Evolutionary conservation across 2,888 invertebrate genomes (phyloP).

Genomic region (Sipunculus nudus): DNA sequence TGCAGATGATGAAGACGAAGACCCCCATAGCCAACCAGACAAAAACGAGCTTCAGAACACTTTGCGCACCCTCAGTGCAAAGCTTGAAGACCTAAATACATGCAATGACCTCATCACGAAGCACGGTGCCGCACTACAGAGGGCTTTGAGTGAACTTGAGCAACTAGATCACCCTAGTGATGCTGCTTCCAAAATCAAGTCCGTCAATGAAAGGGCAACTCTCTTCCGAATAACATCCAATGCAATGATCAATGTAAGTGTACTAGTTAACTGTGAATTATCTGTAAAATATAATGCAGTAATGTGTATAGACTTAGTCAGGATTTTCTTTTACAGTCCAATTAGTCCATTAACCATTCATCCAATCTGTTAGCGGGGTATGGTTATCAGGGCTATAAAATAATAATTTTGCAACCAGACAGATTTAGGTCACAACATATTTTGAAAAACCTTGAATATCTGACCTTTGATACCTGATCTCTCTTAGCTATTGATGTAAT

Average conservation of each 20-base stretch:
- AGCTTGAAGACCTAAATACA: constrained; percentile 89
- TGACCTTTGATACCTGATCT: too few species aligned
- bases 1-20: constrained; percentile 77
- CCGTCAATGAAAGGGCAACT: constrained; percentile 91
- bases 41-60: constrained; percentile 70
- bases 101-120: constrained; percentile 91
- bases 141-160: constrained; percentile 67
- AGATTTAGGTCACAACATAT: too few species aligned
- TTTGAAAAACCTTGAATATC: too few species aligned
- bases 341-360: too few species aligned
- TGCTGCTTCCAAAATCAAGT: constrained; percentile 72
- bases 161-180: constrained; percentile 56
- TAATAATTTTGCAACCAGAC: too few species aligned
- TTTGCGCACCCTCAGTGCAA: constrained; percentile 74
- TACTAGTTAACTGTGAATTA: constrained; percentile 33
- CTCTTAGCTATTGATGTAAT: too few species aligned
- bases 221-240: constrained; percentile 94
- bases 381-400: too few species aligned
- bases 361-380: too few species aligned
- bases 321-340: too few species aligned
- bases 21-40: constrained; percentile 60
- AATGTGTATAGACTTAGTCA: too few species aligned
- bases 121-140: constrained; percentile 84
- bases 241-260: constrained; percentile 93
- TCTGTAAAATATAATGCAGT: background rate